Conservation (phyloP, 2,113 vertebrate genomes). For the Coturnix japonica region DNA sequence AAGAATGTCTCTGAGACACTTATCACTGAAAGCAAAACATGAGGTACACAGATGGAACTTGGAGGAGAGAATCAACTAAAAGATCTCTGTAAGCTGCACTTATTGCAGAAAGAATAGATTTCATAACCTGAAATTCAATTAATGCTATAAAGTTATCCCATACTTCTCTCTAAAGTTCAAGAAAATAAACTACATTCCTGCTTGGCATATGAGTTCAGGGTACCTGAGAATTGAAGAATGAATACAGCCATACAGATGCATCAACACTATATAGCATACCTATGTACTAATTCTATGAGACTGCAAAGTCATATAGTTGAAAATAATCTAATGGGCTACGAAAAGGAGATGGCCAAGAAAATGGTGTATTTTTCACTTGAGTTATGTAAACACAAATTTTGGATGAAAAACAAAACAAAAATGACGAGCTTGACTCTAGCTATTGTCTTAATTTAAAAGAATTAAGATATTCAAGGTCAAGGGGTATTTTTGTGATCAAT, state of each 20-base stretch:
- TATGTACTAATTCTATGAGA: not conserved
- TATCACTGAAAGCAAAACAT: not conserved
- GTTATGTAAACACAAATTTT: not conserved
- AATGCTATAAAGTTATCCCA: not conserved
- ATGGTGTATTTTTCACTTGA: constrained; percentile 7
- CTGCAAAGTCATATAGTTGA: not conserved
- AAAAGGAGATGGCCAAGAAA: not conserved
- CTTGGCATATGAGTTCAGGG: not conserved
- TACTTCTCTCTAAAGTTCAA: not conserved
- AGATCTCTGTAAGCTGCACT: not conserved
- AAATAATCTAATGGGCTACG: not conserved
- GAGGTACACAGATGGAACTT: not conserved
- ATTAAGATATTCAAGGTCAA: constrained; percentile 32
- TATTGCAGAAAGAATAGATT: not conserved
- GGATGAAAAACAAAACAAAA: not conserved
- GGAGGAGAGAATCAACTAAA: not conserved
- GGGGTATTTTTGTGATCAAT: constrained; percentile 19
- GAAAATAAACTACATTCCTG: not conserved
- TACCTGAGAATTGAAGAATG: not conserved
- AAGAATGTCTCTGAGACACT: not conserved
- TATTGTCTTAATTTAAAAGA: not conserved
- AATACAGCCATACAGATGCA: not conserved
- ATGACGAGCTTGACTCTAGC: not conserved
- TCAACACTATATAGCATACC: not conserved
- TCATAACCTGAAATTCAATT: not conserved